These are phyloP conservation scores for Crax fasciolata DNA, from an alignment of 2,797 vertebrate genomes.

Conservation along the genomic window DNA sequence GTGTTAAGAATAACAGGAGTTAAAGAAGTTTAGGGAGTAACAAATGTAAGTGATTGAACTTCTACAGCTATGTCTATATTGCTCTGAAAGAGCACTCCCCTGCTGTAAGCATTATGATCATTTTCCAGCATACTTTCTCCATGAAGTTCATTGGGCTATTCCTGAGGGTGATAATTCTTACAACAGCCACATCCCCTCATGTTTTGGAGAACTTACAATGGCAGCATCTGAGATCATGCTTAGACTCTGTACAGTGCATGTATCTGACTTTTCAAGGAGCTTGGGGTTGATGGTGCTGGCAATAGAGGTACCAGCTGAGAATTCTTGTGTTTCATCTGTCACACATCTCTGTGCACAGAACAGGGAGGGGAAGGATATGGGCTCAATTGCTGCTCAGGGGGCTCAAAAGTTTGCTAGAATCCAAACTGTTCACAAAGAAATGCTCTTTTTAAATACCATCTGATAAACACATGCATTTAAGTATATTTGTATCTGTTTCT, in stretches of 20 bases:
- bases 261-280: background rate
- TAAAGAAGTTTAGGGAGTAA: background rate
- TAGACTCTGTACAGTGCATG: rapidly evolving
- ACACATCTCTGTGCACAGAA: rapidly evolving
- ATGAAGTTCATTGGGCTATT: rapidly evolving
- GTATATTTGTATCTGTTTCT: background rate
- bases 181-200: background rate
- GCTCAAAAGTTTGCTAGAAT: background rate
- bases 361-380: rapidly evolving
- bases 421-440: background rate
- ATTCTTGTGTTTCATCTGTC: background rate
- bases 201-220: background rate
- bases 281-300: background rate
- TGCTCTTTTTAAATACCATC: background rate
- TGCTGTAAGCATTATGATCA: background rate
- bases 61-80: background rate
- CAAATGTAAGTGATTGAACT: background rate
- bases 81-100: background rate
- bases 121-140: background rate
- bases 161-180: background rate
- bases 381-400: background rate
- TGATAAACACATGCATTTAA: background rate
- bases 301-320: rapidly evolving
- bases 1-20: background rate
- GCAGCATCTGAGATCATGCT: rapidly evolving